Percentiles rank a stretch among this genome's conserved stretches.
These are phyloP conservation scores for Camelus dromedarius DNA, from an alignment of 2,113 vertebrate species.

Conservation along the genomic window DNA sequence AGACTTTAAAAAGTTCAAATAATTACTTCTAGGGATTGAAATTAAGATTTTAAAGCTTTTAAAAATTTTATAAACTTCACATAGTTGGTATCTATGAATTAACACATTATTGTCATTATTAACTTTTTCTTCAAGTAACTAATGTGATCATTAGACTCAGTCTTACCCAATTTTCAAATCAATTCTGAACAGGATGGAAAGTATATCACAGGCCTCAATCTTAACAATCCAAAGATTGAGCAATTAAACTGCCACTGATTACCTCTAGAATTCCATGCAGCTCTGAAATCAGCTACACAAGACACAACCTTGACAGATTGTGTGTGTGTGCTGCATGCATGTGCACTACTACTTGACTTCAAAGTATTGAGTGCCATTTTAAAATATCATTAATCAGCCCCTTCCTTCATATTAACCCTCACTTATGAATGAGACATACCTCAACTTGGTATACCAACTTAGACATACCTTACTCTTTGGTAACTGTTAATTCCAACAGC, in stretches of 20 bases:
- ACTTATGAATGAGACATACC: background rate
- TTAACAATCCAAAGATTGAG: background rate
- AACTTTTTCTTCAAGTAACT: background rate
- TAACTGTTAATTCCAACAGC: background rate
- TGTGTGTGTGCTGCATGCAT: background rate
- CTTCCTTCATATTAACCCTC: background rate
- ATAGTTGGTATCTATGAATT: background rate
- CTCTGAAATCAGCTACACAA: background rate
- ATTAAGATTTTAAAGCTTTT: conserved; percentile 4
- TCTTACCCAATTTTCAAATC: background rate
- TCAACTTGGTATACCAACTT: background rate
- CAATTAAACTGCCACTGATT: background rate
- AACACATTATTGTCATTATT: background rate
- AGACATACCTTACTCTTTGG: background rate
- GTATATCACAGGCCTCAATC: background rate
- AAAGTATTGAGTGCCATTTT: background rate
- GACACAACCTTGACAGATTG: background rate
- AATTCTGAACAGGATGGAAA: conserved; percentile 19
- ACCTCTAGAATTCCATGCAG: background rate
- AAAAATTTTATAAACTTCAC: background rate
- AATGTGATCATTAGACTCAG: background rate
- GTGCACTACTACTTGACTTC: background rate
- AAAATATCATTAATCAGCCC: background rate
- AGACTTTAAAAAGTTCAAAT: background rate
- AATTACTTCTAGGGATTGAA: background rate